Evolutionary conservation across 2,888 invertebrate species (phyloP).

Genomic region (Leptopilina myrica): DNA sequence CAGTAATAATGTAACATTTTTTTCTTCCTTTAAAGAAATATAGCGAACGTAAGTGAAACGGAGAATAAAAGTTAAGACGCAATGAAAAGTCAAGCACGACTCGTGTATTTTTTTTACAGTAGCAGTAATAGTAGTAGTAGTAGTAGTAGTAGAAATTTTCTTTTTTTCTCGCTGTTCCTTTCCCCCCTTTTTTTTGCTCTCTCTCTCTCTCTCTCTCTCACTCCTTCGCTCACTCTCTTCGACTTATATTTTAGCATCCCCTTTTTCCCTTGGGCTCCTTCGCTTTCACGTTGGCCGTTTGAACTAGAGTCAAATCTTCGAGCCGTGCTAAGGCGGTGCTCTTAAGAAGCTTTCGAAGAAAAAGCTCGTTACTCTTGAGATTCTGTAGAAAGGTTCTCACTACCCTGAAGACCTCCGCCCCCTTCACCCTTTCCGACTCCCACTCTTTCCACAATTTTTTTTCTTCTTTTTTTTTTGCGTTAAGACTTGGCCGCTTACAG

Average conservation of each 20-base stretch:
- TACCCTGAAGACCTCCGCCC: background rate
- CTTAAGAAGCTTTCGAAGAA: slow-evolving; percentile 49
- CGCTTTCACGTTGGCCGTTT: slow-evolving; percentile 33
- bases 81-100: slow-evolving; percentile 18
- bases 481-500: slow-evolving; percentile 35
- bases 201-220: slow-evolving; percentile 27
- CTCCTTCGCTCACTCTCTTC: slow-evolving; percentile 46
- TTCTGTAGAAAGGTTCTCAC: slow-evolving; percentile 37
- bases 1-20: background rate
- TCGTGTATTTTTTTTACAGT: background rate
- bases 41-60: background rate
- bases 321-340: slow-evolving; percentile 44
- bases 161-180: background rate
- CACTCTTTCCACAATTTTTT: too few relatives aligned
- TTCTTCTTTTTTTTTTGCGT: background rate
- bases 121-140: too few relatives aligned
- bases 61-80: slow-evolving; percentile 11
- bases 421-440: too few relatives aligned
- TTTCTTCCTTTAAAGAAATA: background rate
- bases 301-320: slow-evolving; percentile 44
- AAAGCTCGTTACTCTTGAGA: slow-evolving; percentile 40
- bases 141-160: background rate
- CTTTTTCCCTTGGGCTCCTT: slow-evolving; percentile 15
- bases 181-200: slow-evolving; percentile 28
- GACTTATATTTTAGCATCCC: slow-evolving; percentile 42